Evolutionary conservation across 2,113 vertebrate genomes (phyloP).

Genomic region (Clarias macrocephalus): DNA sequence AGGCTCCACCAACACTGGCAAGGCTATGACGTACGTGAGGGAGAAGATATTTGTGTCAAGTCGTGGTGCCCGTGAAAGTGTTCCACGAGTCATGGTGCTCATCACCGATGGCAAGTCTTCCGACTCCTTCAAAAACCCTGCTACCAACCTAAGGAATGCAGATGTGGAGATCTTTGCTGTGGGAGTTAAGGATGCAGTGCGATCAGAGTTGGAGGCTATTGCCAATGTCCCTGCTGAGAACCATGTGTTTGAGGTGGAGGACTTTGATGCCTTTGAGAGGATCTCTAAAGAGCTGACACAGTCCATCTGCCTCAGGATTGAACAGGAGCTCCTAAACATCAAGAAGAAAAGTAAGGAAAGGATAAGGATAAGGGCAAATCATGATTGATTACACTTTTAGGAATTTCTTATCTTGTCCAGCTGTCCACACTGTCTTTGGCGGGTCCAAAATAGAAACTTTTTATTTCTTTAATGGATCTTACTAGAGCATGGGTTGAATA

Average conservation of each 20-base stretch:
- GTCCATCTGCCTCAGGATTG: slow-evolving; percentile 94
- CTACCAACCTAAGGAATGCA: slow-evolving; percentile 84
- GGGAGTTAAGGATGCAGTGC: slow-evolving; percentile 95
- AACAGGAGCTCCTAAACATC: slow-evolving; percentile 92
- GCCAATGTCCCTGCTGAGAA: slow-evolving; percentile 87
- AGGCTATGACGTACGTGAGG: slow-evolving; percentile 93
- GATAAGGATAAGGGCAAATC: neutral
- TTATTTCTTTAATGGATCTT: slow-evolving; percentile 40
- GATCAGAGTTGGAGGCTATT: slow-evolving; percentile 91
- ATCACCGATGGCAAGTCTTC: slow-evolving; percentile 98
- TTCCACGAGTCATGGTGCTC: slow-evolving; percentile 97
- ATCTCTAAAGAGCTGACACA: slow-evolving; percentile 97
- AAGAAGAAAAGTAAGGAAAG: slow-evolving; percentile 88
- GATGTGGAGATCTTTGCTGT: slow-evolving; percentile 98
- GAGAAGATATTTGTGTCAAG: slow-evolving; percentile 86
- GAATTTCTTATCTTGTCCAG: slow-evolving; percentile 19
- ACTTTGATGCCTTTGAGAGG: slow-evolving; percentile 97
- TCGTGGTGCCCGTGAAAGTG: slow-evolving; percentile 87
- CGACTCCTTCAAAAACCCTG: slow-evolving; percentile 92
- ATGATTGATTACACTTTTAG: neutral
- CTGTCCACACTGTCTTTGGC: slow-evolving; percentile 8
- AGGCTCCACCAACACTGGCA: slow-evolving; percentile 99
- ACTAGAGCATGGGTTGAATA: slow-evolving; percentile 38
- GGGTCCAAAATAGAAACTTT: slow-evolving; percentile 15
- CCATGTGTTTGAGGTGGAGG: slow-evolving; percentile 96